Evolutionary conservation across 2,113 vertebrate genomes (phyloP), one percentile per base, ranked within the genome.

Genomic region (Cynocephalus volans): DNA sequence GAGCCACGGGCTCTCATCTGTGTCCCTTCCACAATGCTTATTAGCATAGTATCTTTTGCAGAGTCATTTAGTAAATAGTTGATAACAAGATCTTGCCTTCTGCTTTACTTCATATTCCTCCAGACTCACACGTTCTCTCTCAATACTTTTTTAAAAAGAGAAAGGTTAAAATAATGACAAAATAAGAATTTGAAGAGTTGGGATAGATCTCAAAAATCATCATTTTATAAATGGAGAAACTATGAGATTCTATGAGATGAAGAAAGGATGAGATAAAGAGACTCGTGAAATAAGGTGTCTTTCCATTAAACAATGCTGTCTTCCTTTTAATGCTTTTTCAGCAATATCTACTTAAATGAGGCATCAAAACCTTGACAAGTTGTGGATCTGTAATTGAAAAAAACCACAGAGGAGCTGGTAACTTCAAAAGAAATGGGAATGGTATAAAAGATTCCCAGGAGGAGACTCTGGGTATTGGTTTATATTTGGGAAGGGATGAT

Each of bases 211-310:
- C 75, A 69, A 56, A 95, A 89, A 75, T 64, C 56, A 67, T 60
- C 41, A 58, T 60, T 95, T 90, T 58, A 36, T 5, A 70, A 33
- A 48, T 54, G 72, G 70, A 89, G 86, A 91, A 89, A 41, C 28
- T 23, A 64, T 9, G 60, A 88, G 56, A 62, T 58, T 52, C 52
- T 75, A 64, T 36, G 36, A 84, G 72, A 65, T 52, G 73, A 62
- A 86, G 67, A 96, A 70, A 95, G 81, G 14, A 31, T 23, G 21
- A 67, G 36, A 94, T 56, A 33, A 90, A 85, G 52, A 95, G 50
- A 58, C 95, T 88, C 76, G 95, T 90, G 92, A 98, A 97, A 93
- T 28, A 1, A 93, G 26, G 9, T 23, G 4, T 76, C 58, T 87
- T 89, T 33, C 88, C 15, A 76, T 26, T 48, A 84, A 75, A 72